Base-by-base conservation (phyloP, 2,797 vertebrate species). In the Oryzias dopingdopingensis region DNA sequence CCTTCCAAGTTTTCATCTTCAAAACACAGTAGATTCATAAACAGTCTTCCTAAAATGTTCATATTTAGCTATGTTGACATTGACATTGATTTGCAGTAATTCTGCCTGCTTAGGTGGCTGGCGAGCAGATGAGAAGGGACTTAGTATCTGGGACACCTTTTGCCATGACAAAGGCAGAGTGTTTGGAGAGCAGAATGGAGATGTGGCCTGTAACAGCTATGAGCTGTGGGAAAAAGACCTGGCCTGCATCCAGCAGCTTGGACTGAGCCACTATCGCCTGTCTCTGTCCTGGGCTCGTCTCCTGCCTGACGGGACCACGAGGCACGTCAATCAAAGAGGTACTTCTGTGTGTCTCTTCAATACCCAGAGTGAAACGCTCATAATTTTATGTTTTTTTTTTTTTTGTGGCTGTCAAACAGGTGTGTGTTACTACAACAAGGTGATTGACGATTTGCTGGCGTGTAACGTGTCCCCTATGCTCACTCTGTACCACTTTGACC, bases 211-310 rank as follows among this genome's bases (percentile, higher is more conserved):
- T 90, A 94, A 95, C 92, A 96, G 95, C 91, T 96, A 96, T 64
- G 85, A 92, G 90, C 92, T 95, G 87, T 97, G 96, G 96, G 92
- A 94, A 69, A 92, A 96, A 90, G 96, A 96, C 90, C 90, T 96
- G 90, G 92, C 92, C 91, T 96, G 96, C 87, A 93, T 98, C 90
- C 93, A 88, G 90, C 92, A 94, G 91, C 93, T 98, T 83, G 95
- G 95, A 85, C 91, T 98, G 87, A 96, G 93, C 61, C 95, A 98
- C 93, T 98, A 98, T 86, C 92, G 94, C 80, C 92, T 98, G 83
- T 98, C 96, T 85, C 76, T 98, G 89, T 96, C 95, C 86, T 97
- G 96, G 96, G 92, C 96, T 85, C 94, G 95, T 86, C 91, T 98
- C 80, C 94, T 98, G 90, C 96, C 96, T 82, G 92, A 96, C 87